A percentile compares a stretch with the other conserved stretches of the same genome.
Evolutionary conservation across 2,113 vertebrate species (phyloP).

Genomic region (Strigops habroptila): DNA sequence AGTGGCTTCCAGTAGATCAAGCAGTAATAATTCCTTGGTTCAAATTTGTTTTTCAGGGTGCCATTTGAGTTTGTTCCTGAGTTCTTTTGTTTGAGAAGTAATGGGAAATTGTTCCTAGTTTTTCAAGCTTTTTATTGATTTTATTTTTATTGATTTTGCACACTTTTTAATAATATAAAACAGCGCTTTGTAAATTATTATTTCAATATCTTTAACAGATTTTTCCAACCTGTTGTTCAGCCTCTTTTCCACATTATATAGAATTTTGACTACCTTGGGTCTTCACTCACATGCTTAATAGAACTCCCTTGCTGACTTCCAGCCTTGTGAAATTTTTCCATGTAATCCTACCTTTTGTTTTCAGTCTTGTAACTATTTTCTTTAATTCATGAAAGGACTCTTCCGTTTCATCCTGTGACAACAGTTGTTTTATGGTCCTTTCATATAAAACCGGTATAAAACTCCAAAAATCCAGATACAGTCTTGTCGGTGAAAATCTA

Average conservation of each 20-base stretch:
- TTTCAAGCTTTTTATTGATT: not conserved
- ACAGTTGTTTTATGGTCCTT: not conserved
- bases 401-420: not conserved
- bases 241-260: not conserved
- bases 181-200: not conserved
- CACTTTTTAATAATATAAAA: not conserved
- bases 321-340: not conserved
- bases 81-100: not conserved
- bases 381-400: not conserved
- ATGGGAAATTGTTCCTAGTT: not conserved
- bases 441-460: not conserved
- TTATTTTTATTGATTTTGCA: not conserved
- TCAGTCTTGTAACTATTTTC: not conserved
- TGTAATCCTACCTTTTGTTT: not conserved
- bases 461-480: not conserved
- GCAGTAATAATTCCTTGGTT: not conserved
- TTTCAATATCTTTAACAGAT: not conserved
- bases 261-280: not conserved
- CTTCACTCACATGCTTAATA: not conserved
- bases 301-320: not conserved
- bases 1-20: not conserved
- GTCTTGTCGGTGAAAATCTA: not conserved
- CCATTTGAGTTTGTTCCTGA: not conserved
- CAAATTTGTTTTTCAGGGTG: not conserved
- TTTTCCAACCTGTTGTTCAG: not conserved